Percentiles rank a stretch among this genome's conserved stretches.
phyloP scores from a whole-genome alignment of 2,113 vertebrate species.

The Carlito syrichta region DNA sequence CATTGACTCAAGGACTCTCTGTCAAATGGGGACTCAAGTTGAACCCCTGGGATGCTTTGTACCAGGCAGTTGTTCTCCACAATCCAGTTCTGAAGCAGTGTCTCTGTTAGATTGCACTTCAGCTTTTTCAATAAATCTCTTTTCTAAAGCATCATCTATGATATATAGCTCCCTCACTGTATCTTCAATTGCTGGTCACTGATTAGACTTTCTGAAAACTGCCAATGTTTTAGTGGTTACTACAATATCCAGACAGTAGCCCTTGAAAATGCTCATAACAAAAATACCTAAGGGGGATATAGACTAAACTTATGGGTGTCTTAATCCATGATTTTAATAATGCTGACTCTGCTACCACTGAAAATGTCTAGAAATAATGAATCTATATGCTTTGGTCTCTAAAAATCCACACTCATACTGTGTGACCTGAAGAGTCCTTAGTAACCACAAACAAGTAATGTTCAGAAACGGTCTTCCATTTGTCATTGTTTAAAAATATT shows the following conservation, averaged over 20 bases:
- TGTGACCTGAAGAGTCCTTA: background rate
- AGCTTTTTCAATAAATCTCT: conserved; percentile 35
- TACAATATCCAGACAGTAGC: background rate
- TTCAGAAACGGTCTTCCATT: background rate
- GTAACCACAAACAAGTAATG: background rate
- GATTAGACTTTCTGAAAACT: conserved; percentile 32
- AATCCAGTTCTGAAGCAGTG: background rate
- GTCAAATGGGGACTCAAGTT: background rate
- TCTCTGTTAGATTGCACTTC: background rate
- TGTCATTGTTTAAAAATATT: background rate
- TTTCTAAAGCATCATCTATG: background rate
- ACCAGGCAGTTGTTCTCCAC: background rate
- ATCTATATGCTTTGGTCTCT: background rate
- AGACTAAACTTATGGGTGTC: background rate
- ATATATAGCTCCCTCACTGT: background rate
- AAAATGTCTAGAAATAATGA: background rate
- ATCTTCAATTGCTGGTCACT: background rate
- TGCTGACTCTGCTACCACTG: background rate
- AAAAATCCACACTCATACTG: conserved; percentile 3
- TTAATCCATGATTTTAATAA: background rate
- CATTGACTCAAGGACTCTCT: background rate
- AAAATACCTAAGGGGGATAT: background rate
- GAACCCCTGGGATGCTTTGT: background rate
- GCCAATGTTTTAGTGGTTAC: background rate
- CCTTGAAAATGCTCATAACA: background rate